These are phyloP conservation scores for Prunella strophiata DNA, from an alignment of 2,797 vertebrate genomes.

Conservation along the genomic window DNA sequence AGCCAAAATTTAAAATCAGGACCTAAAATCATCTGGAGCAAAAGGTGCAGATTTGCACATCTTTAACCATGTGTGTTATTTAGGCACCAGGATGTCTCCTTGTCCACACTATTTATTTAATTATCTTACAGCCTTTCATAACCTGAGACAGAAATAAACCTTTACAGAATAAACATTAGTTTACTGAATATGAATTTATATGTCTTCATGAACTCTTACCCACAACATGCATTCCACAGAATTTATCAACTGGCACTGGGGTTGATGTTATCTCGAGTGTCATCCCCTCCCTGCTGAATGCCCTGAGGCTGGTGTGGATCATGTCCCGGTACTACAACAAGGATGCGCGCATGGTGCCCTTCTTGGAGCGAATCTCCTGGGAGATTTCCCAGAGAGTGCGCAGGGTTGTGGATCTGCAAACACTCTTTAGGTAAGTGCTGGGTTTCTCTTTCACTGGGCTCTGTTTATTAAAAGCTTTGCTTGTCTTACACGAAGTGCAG, in stretches of 20 bases:
- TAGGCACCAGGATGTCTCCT: background rate
- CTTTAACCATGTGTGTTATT: background rate
- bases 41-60: background rate
- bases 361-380: conserved; percentile 94
- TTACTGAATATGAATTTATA: background rate
- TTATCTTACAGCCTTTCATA: background rate
- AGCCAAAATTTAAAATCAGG: background rate
- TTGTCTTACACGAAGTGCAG: background rate
- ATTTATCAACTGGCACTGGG: conserved; percentile 80
- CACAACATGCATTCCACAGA: conserved; percentile 69
- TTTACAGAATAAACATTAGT: background rate
- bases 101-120: background rate
- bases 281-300: conserved; percentile 87
- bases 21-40: background rate
- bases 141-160: background rate
- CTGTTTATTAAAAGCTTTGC: background rate
- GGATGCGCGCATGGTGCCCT: conserved; percentile 86
- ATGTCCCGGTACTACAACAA: conserved; percentile 90
- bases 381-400: conserved; percentile 85
- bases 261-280: conserved; percentile 82
- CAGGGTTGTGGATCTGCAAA: conserved; percentile 78
- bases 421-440: conserved; percentile 84
- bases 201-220: background rate
- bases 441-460: background rate
- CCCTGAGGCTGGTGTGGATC: conserved; percentile 89